Evolutionary conservation across 2,113 vertebrate species (phyloP).

Genomic region (Holacanthus passer): DNA sequence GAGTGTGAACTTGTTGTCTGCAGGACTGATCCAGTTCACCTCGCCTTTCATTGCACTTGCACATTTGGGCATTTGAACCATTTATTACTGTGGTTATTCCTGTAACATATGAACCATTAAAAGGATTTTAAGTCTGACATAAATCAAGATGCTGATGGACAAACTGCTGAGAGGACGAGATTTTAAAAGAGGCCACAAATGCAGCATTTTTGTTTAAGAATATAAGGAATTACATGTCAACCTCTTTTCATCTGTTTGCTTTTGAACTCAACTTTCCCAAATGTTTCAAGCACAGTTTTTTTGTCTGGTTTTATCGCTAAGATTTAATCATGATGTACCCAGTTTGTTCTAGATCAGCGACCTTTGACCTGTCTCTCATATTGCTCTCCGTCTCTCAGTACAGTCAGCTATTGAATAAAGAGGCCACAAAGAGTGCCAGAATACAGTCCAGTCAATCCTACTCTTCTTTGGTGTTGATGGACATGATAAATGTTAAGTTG

Average conservation of each 20-base stretch:
- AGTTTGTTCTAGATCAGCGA: neutral
- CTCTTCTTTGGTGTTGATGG: neutral
- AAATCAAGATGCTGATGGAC: constrained; percentile 6
- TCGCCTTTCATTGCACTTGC: neutral
- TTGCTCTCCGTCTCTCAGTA: neutral
- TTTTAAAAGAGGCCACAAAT: neutral
- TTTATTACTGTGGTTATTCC: neutral
- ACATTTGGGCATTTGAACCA: constrained; percentile 15
- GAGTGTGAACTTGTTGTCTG: neutral
- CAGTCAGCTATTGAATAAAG: constrained; percentile 13
- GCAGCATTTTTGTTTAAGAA: neutral
- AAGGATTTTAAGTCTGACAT: neutral
- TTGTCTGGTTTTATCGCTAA: neutral
- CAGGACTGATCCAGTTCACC: neutral
- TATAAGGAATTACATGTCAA: too few relatives aligned
- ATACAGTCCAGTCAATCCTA: neutral
- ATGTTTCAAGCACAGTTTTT: neutral
- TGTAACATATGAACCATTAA: neutral
- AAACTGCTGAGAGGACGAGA: neutral
- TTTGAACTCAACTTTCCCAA: constrained; percentile 1
- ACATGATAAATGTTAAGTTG: neutral
- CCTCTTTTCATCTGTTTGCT: neutral
- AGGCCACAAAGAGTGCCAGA: neutral
- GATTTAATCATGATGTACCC: neutral
- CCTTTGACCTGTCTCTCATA: neutral